phyloP scores from a whole-genome alignment of 2,888 invertebrate species.

The Mellilla xanthometata region DNA sequence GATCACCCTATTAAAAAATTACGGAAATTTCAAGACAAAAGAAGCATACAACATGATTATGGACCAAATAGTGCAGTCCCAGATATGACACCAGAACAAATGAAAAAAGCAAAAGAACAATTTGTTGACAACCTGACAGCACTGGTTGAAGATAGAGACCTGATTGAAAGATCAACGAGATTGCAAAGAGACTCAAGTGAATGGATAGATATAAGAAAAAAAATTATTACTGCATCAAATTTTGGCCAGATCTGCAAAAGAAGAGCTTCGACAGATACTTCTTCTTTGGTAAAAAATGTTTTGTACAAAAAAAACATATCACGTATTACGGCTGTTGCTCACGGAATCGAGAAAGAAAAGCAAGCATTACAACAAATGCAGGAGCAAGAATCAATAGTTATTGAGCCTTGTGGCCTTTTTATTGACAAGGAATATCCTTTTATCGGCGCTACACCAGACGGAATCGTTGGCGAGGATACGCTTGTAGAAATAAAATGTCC shows the following conservation, averaged over 20 bases:
- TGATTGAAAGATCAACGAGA: constrained; percentile 21
- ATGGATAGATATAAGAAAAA: constrained; percentile 30
- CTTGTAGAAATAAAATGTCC: too few relatives aligned
- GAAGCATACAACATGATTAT: constrained; percentile 24
- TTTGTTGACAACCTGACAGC: constrained; percentile 23
- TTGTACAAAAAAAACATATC: too few relatives aligned
- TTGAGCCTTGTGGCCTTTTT: too few relatives aligned
- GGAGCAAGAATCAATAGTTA: too few relatives aligned
- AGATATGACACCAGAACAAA: constrained; percentile 22
- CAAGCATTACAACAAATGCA: too few relatives aligned
- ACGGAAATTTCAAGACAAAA: neutral
- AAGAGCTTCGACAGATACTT: neutral
- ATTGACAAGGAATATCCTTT: too few relatives aligned
- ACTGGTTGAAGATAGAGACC: constrained; percentile 16
- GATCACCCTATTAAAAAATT: constrained; percentile 23
- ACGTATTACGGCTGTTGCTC: too few relatives aligned
- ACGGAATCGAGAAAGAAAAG: too few relatives aligned
- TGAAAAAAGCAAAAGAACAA: constrained; percentile 17
- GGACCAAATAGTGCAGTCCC: constrained; percentile 22
- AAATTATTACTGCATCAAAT: constrained; percentile 3
- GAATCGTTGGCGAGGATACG: too few relatives aligned
- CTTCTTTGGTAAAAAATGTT: too few relatives aligned
- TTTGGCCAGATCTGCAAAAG: neutral
- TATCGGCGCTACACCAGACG: too few relatives aligned
- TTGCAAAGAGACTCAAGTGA: constrained; percentile 28